phyloP scores from a whole-genome alignment of 2,888 invertebrate genomes.

The Rhamphomyia laevipes region DNA sequence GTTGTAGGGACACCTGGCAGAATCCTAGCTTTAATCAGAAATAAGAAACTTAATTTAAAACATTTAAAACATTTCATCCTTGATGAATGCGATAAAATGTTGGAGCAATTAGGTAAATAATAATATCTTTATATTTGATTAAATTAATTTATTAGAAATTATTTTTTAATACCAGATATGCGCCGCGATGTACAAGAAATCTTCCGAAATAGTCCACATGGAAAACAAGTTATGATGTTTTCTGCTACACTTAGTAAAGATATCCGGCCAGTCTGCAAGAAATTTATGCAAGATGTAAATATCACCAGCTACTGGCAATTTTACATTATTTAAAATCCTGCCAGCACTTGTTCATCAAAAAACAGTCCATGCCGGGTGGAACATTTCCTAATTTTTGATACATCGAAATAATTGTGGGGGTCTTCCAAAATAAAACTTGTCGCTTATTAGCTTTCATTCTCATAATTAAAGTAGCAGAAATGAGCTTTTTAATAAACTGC shows the following conservation, averaged over 20 bases:
- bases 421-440: too few relatives aligned
- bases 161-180: conserved; percentile 59
- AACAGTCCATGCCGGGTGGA: conserved; percentile 8
- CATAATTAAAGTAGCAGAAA: too few relatives aligned
- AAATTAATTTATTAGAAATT: background rate
- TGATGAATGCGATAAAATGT: conserved; percentile 99
- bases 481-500: too few relatives aligned
- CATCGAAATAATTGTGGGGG: too few relatives aligned
- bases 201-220: conserved; percentile 95
- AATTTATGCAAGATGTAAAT: conserved; percentile 99
- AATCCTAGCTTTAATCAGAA: conserved; percentile 85
- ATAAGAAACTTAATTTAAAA: conserved; percentile 86
- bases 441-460: too few relatives aligned
- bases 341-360: background rate
- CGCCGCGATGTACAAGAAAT: conserved; percentile 99
- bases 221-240: conserved; percentile 99
- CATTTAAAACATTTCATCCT: conserved; percentile 97
- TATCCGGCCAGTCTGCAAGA: conserved; percentile 98
- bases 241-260: conserved; percentile 99
- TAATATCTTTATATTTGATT: too few relatives aligned
- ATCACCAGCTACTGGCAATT: conserved; percentile 68
- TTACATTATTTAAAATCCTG: conserved; percentile 19
- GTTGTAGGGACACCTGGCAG: conserved; percentile 98
- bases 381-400: background rate
- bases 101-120: conserved; percentile 73